Percentiles rank a stretch among this genome's conserved stretches.
phyloP scores from a whole-genome alignment of 2,797 vertebrate genomes.

The Poecile montanus region DNA sequence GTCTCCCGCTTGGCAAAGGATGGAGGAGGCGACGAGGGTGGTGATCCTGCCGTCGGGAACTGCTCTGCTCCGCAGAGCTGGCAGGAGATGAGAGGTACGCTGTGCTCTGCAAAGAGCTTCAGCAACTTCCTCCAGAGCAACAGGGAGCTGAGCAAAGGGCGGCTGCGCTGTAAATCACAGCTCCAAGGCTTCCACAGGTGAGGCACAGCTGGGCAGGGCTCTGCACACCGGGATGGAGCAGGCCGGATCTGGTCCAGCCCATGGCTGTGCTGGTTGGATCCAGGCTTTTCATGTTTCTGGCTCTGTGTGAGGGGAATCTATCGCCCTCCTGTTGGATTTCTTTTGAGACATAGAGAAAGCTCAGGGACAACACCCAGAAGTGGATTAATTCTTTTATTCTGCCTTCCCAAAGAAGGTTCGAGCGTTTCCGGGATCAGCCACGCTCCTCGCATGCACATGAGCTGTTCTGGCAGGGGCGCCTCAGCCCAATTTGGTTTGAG shows the following conservation, averaged over 20 bases:
- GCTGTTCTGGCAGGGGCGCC: constrained; percentile 25
- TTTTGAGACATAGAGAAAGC: neutral
- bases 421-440: neutral
- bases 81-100: constrained; percentile 42
- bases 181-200: constrained; percentile 9
- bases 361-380: neutral
- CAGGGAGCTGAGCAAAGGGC: neutral
- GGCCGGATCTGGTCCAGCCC: neutral
- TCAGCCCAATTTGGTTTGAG: constrained; percentile 54
- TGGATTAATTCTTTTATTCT: neutral
- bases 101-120: neutral
- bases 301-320: neutral
- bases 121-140: constrained; percentile 37
- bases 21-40: neutral
- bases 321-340: neutral
- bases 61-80: neutral
- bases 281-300: neutral
- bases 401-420: neutral
- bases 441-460: neutral
- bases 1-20: fast-evolving
- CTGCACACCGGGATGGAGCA: fast-evolving
- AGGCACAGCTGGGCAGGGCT: constrained; percentile 1
- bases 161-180: neutral
- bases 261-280: fast-evolving
- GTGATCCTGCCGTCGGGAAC: neutral